Conservation (phyloP, 2,888 invertebrate genomes). For the Calameuta pallipes region DNA sequence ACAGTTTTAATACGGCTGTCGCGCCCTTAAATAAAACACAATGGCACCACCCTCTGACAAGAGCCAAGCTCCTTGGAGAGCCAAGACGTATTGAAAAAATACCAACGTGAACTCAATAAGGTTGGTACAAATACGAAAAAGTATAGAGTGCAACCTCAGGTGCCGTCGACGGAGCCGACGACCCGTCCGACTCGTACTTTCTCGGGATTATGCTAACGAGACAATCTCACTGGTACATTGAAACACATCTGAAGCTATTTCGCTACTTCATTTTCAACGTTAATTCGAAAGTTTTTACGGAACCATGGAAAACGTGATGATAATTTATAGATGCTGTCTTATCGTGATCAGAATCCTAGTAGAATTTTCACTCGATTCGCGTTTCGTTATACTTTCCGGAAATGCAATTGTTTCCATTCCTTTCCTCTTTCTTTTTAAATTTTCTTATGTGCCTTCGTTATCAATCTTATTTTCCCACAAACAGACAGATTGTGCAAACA, state of each 20-base stretch:
- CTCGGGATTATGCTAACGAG: slow-evolving; percentile 59
- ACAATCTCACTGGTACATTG: slow-evolving; percentile 42
- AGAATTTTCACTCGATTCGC: not conserved
- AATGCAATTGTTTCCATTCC: not conserved
- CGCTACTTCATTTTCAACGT: slow-evolving; percentile 6
- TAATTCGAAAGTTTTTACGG: not conserved
- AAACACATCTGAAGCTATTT: slow-evolving; percentile 17
- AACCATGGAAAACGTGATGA: not conserved
- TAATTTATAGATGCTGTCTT: not conserved
- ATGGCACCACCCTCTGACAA: slow-evolving; percentile 23
- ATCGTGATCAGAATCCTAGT: not conserved
- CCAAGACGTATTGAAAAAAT: slow-evolving; percentile 27
- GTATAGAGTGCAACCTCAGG: slow-evolving; percentile 1
- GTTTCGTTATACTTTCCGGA: not conserved
- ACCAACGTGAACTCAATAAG: slow-evolving; percentile 28
- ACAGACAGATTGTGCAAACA: not conserved
- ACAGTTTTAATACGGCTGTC: slow-evolving; percentile 38
- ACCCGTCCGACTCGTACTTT: slow-evolving; percentile 40
- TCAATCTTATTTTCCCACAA: not conserved
- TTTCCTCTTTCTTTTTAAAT: not conserved
- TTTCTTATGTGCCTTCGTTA: not conserved
- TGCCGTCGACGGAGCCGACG: not conserved
- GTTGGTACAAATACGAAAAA: slow-evolving; percentile 15
- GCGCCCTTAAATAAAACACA: slow-evolving; percentile 37
- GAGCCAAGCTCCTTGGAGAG: slow-evolving; percentile 19